Base-by-base conservation (phyloP, 2,888 invertebrate species). In the Halictus quadricinctus region DNA sequence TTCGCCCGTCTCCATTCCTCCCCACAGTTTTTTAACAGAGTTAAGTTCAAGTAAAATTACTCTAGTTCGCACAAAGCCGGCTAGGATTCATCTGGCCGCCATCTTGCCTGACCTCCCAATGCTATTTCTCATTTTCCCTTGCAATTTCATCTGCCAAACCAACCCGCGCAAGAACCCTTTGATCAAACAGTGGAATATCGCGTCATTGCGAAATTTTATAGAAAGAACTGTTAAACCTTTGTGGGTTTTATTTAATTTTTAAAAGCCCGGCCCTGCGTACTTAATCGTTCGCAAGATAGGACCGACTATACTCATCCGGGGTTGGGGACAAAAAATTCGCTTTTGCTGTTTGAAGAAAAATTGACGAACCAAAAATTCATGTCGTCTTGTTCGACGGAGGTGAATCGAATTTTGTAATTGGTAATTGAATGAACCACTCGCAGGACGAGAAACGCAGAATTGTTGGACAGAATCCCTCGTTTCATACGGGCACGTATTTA, bases 21-120 rank as follows among this genome's bases (percentile, higher is more conserved):
- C 7, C 64, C 48, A 41, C 41, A 54, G 50, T 25, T 69, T 70
- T 70, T 18, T 70, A 69, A 69, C 54, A 29, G 74, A 74, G 72
- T 29, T 69, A 69, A 69, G 41, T 69, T 69, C 36, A 69, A 69
- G 69, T 41, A 41, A 69, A 69, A 69, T 41, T 69, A 69, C 69
- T 69, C 69, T n/a, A 21, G 41, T 43, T 41, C 36, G 21, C 41
- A 36, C 41, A 69, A 69, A 69, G 69, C 69, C 41, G 21, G 8
- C 21, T 21, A 43, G 69, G 10, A 36, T 29, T 69, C 66, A 29
- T 29, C 64, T 15, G 64, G 64, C 25, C 29, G 29, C 64, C 64
- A 64, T 64, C 15, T 25, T 15, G 29, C 15, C 15, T 7, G 60
- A 60, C 21, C 54, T 36, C 54, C n/a, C 54, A 8, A 2, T 54